Base-by-base conservation (phyloP, 92 coral and sea anemone species). In the Micromussa lordhowensis region DNA sequence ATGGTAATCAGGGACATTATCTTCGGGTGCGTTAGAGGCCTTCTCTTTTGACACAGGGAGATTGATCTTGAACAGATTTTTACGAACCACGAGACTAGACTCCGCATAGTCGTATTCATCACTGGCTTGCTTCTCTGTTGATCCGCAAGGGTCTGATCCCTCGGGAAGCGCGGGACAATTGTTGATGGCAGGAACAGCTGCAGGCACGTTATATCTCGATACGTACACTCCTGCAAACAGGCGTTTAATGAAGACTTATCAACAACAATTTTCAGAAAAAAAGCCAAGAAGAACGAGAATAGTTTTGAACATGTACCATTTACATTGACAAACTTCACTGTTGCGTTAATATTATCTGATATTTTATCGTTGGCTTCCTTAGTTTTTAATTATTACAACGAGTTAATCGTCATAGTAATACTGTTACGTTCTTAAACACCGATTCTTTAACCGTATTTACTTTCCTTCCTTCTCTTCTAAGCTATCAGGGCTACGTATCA, bases 31-130 rank as follows among this genome's bases (percentile, higher is more conserved):
- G 3, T 4, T 3, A 35, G 15, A 53, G 30, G 3, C 83, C 83
- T 55, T 38, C 32, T 51, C 35, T 21, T 13, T 80, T 34, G 51
- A 38, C 15, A 6, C 13, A 24, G 78, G 53, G 28, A 5, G n/a
- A 28, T 21, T 4, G 29, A 32, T 4, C 32, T 32, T 80, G 29
- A 59, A 34, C 21, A 35, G 54, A 34, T 80, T 80, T 3, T 32
- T 59, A 19, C 71, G 71, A 53, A 59, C 13, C 83, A 64, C 51
- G 4, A 57, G 40, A 59, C 68, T 30, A 71, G 68, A 80, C 53
- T 80, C 72, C 14, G 78, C 78, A 36, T 73, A 73, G 38, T 73
- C 78, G 78, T 73, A 73, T 49, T 73, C 78, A 2, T 66, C 71
- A 66, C 71, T 26, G 71, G 26, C 31, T 24, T 24, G 36, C 31